A percentile compares a stretch with the other conserved stretches of the same genome.
Evolutionary conservation across 2,888 invertebrate genomes (phyloP).

Genomic region (Dinocampus coccinellae): DNA sequence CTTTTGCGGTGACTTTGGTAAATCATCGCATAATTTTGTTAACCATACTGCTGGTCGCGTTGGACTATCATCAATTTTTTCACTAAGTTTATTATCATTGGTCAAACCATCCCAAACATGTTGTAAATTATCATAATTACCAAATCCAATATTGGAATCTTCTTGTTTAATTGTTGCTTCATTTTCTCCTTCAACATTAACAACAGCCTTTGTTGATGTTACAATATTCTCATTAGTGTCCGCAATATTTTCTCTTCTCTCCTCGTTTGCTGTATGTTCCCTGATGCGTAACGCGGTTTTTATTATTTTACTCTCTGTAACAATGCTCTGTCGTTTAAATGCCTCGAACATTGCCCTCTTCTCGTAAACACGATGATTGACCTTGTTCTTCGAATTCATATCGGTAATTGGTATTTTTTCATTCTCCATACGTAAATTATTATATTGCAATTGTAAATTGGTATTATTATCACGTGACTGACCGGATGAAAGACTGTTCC

Average conservation of each 20-base stretch:
- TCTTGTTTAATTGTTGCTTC: slow-evolving; percentile 69
- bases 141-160: slow-evolving; percentile 69
- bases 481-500: slow-evolving; percentile 56
- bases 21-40: slow-evolving; percentile 78
- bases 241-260: background rate
- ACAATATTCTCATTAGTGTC: background rate
- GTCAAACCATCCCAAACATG: slow-evolving; percentile 63
- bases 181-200: slow-evolving; percentile 56
- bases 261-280: slow-evolving; percentile 51
- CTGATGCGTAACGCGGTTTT: slow-evolving; percentile 60
- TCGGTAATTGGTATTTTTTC: slow-evolving; percentile 36
- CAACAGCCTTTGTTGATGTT: background rate
- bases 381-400: slow-evolving; percentile 41
- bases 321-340: slow-evolving; percentile 59
- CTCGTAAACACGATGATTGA: slow-evolving; percentile 51
- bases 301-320: slow-evolving; percentile 60
- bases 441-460: slow-evolving; percentile 57
- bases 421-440: slow-evolving; percentile 57
- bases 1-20: slow-evolving; percentile 78
- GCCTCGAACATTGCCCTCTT: slow-evolving; percentile 59
- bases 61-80: slow-evolving; percentile 68
- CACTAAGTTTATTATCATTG: slow-evolving; percentile 45
- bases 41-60: slow-evolving; percentile 80
- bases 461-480: slow-evolving; percentile 51
- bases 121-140: slow-evolving; percentile 75